Evolutionary conservation across 1,140 invertebrate genomes (phyloP), one percentile per base, ranked within the genome.

Genomic region (Caerostris darwini): DNA sequence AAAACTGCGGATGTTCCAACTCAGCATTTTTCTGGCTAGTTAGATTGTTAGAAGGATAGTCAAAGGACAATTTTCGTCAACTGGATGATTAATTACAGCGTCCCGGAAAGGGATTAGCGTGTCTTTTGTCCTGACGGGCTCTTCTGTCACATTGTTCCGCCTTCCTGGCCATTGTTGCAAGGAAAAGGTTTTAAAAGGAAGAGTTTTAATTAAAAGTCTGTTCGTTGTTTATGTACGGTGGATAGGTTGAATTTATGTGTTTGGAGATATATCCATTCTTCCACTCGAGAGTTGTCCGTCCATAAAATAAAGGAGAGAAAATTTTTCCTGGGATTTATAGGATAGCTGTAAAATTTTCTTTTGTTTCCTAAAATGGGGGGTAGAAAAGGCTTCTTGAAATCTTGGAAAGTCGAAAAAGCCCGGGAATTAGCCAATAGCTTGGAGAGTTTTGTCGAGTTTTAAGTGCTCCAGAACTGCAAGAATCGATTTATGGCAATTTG

Each of bases 1-100:
- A 19, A 34, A n/a, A 7, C 82, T 19, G 82, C 82, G 82, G 82
- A 83, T 83, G 82, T 83, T 58, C 82, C 14, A n/a, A 57, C 53
- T 83, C 82, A 56, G 82, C 53, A 83, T 83, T 83, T 83, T 83
- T 83, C 82, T 83, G 82, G 53, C 82, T 83, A 58, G 69, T 91
- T 91, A 91, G 77, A 61, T 91, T 58, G 90, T 91, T 69, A 77
- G 82, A 91, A 82, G 90, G 90, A 91, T 57, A 91, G 90, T 91
- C 90, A 91, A 82, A 91, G 90, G 90, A 91, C 90, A 91, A 59
- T 91, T 91, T 91, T 91, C 90, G 90, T 91, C 90, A 91, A 91
- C 90, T 82, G 71, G 71, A 82, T 91, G 90, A 91, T 91, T 91
- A 91, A 91, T 91, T 91, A 91, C 90, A 5, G 56, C 71, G n/a